Percentiles rank a stretch among this genome's conserved stretches.
Conservation (phyloP, 2,888 invertebrate species). For the Coenonympha glycerion region DNA sequence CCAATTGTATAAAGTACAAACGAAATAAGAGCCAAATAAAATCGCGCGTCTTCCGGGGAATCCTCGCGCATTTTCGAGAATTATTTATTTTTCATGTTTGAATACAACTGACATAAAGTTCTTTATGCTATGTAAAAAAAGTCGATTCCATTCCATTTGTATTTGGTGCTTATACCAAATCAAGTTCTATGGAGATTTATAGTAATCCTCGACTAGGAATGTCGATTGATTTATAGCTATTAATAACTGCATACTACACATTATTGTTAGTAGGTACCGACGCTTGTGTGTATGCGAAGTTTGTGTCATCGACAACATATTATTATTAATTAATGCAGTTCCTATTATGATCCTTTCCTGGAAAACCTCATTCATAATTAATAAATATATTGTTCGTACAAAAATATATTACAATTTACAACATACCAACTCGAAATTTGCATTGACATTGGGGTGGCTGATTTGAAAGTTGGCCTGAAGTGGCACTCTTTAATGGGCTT, state of each 20-base stretch:
- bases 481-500: not conserved
- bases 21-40: too few relatives aligned
- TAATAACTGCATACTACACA: not conserved
- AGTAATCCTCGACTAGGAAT: not conserved
- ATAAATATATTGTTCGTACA: constrained; percentile 49
- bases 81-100: too few relatives aligned
- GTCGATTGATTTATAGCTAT: not conserved
- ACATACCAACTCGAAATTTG: constrained; percentile 37
- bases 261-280: not conserved
- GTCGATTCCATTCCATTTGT: too few relatives aligned
- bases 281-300: not conserved
- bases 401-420: constrained; percentile 28
- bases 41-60: too few relatives aligned
- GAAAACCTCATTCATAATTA: constrained; percentile 64
- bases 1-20: too few relatives aligned
- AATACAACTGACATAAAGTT: too few relatives aligned
- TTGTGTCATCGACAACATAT: constrained; percentile 15
- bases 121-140: too few relatives aligned
- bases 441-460: constrained; percentile 28
- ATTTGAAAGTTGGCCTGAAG: constrained; percentile 20
- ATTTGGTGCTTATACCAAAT: too few relatives aligned
- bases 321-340: constrained; percentile 24
- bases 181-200: not conserved
- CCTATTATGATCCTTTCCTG: constrained; percentile 42
- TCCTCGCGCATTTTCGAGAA: too few relatives aligned